A percentile compares a stretch with the other conserved stretches of the same genome.
phyloP scores from a whole-genome alignment of 2,888 invertebrate species.

The Lithosia quadra region DNA sequence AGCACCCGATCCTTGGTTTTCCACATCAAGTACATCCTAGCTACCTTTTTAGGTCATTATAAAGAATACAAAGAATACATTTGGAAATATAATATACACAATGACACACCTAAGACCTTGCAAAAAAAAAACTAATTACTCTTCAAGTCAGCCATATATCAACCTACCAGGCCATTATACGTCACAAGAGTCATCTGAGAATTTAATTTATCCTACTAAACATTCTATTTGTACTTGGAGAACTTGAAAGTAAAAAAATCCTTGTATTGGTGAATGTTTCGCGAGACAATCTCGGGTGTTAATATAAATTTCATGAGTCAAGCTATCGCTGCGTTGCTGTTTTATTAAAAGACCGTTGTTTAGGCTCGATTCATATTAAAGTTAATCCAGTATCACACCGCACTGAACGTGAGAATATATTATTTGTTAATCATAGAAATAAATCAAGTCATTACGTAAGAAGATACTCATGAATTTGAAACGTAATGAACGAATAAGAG shows the following conservation, averaged over 20 bases:
- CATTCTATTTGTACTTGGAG: slow-evolving; percentile 44
- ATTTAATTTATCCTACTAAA: slow-evolving; percentile 51
- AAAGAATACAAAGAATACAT: neutral
- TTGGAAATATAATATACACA: neutral
- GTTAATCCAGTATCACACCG: slow-evolving; percentile 56
- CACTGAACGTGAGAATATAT: slow-evolving; percentile 44
- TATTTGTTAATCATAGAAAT: slow-evolving; percentile 35
- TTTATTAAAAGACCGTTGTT: slow-evolving; percentile 71
- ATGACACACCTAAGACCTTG: neutral
- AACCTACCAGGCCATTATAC: slow-evolving; percentile 30
- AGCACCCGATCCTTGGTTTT: too few relatives aligned
- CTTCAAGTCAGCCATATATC: slow-evolving; percentile 22
- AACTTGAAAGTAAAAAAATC: slow-evolving; percentile 45
- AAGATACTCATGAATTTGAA: neutral
- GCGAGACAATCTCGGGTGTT: slow-evolving; percentile 64
- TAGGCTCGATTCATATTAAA: slow-evolving; percentile 67
- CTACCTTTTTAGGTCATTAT: neutral
- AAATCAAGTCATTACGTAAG: neutral
- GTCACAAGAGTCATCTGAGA: slow-evolving; percentile 34
- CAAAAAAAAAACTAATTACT: neutral
- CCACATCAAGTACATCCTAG: neutral
- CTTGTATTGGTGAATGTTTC: slow-evolving; percentile 55
- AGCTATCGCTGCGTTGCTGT: slow-evolving; percentile 63
- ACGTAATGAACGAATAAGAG: neutral
- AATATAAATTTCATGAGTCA: slow-evolving; percentile 73